Evolutionary conservation across 2,888 invertebrate species (phyloP), one percentile per base, ranked within the genome.

Genomic region (Ceriagrion tenellum): DNA sequence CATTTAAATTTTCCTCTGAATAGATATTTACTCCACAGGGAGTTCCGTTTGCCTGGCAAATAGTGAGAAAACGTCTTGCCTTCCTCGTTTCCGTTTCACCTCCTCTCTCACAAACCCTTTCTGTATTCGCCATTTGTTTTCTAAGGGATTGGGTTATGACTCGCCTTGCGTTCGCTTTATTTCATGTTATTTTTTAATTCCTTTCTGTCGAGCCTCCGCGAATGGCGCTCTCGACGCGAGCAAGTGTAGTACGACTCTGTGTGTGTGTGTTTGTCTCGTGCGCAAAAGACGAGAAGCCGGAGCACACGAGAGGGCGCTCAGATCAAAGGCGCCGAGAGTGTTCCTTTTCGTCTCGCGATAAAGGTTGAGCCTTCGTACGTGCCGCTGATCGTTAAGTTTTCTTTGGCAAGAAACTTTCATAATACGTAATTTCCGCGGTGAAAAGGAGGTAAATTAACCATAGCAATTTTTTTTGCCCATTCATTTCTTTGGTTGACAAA

Each of bases 331-430:
- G 35, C 30, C 30, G 20, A 20, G 16, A 35, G 81, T 81, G 81
- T 35, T 47, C 69, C 69, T 63, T 93, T 63, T 93, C 69, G 47
- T 74, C 74, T 69, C 93, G 93, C 69, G 93, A 93, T 69, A 40
- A 69, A 69, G 81, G 63, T 69, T 35, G 69, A 35, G 74, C n/a
- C 55, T 55, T n/a, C 89, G 55, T 47, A 55, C 89, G 89, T 89
- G 93, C 69, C 47, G 93, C 35, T 12, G 93, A 74, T 93, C 93
- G 93, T 93, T 93, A 93, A 93, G 81, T 18, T 81, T 30, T 81
- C 81, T 81, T 81, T 30, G 81, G 81, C 81, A 35, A 81, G 81
- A 35, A 81, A 81, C 81, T 35, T 81, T 81, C 81, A 35, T 81
- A 81, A 81, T 35, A 81, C 81, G 35, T 81, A 81, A 81, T 81